Conservation (phyloP, 2,113 vertebrate species). For the Gallinago undulata region DNA sequence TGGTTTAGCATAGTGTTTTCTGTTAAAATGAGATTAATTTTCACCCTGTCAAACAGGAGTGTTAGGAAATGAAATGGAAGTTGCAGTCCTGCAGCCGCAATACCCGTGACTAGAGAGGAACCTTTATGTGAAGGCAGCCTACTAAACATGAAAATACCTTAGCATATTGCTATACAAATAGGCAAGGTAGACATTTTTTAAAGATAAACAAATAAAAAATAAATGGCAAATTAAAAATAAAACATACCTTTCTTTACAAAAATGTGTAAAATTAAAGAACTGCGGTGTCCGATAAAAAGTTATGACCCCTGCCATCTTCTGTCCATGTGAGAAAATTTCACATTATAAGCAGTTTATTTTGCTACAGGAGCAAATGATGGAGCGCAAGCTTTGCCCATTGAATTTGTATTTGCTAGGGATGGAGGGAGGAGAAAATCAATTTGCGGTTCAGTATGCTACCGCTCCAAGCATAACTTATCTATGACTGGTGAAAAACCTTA, state of each 20-base stretch:
- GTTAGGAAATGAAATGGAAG: not conserved
- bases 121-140: not conserved
- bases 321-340: not conserved
- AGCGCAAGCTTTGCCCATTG: not conserved
- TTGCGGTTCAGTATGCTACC: not conserved
- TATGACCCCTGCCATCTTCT: not conserved
- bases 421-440: constrained; percentile 70
- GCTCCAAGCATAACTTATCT: constrained; percentile 67
- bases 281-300: not conserved
- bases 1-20: not conserved
- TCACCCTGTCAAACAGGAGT: not conserved
- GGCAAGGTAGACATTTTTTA: not conserved
- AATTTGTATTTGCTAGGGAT: constrained; percentile 27
- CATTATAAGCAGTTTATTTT: not conserved
- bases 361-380: not conserved
- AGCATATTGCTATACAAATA: not conserved
- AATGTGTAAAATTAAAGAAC: not conserved
- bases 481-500: not conserved
- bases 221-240: not conserved
- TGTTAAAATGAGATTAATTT: not conserved
- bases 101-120: not conserved
- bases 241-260: constrained; percentile 56
- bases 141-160: not conserved
- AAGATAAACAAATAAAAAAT: not conserved
- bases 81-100: not conserved